A percentile compares a stretch with the other conserved stretches of the same genome.
Conservation (phyloP, 2,797 vertebrate species). For the Nothura maculosa region DNA sequence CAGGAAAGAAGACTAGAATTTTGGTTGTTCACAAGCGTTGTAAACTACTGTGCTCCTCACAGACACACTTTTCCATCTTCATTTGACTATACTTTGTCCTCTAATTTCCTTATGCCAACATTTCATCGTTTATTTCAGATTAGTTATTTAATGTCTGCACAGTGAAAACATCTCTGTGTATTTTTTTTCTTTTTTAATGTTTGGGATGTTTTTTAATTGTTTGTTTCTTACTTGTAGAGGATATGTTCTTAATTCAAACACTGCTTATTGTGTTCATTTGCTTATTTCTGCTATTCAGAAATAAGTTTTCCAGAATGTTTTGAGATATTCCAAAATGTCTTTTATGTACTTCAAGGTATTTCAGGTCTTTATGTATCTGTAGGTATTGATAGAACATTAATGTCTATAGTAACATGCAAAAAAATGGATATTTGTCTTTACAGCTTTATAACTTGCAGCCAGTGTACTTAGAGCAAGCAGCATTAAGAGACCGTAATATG, state of each 20-base stretch:
- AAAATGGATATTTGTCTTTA: slow-evolving; percentile 31
- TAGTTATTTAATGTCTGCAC: background rate
- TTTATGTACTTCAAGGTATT: slow-evolving; percentile 36
- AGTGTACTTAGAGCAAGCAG: slow-evolving; percentile 20
- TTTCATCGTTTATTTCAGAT: slow-evolving; percentile 15
- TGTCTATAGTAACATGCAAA: slow-evolving; percentile 19
- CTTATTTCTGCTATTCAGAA: background rate
- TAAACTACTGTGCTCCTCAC: background rate
- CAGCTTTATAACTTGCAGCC: slow-evolving; percentile 47
- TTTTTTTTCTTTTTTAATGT: background rate
- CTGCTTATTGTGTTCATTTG: background rate
- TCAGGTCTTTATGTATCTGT: background rate
- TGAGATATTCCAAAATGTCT: background rate
- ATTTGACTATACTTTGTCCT: background rate
- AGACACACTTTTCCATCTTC: background rate
- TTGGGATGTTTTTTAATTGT: background rate
- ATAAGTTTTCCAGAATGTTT: background rate
- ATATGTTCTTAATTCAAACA: background rate
- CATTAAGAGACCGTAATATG: slow-evolving; percentile 58
- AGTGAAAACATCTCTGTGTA: background rate
- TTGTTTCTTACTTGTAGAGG: background rate
- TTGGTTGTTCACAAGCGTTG: background rate
- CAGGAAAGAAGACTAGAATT: background rate
- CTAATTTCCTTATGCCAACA: background rate
- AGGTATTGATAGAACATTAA: slow-evolving; percentile 63